These are phyloP conservation scores for Mustela lutreola DNA, from an alignment of 2,113 vertebrate species.

Conservation along the genomic window DNA sequence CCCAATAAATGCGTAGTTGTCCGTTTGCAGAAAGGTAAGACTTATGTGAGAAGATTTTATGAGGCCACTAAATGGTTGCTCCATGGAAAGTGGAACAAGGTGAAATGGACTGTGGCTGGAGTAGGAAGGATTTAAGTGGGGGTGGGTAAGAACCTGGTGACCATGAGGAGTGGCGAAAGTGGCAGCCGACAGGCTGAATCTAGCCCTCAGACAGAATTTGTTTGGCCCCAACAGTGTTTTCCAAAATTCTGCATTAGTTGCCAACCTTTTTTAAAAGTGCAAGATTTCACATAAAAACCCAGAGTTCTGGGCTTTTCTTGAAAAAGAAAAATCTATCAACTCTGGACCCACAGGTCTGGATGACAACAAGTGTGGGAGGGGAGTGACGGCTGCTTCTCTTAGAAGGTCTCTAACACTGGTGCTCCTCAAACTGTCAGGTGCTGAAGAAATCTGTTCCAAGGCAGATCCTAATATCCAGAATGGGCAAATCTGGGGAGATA, in stretches of 20 bases:
- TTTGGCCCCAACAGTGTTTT: slow-evolving; percentile 56
- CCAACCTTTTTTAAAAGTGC: slow-evolving; percentile 59
- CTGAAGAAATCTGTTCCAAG: not conserved
- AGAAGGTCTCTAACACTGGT: not conserved
- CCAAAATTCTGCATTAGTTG: slow-evolving; percentile 45
- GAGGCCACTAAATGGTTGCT: not conserved
- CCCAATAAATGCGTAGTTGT: not conserved
- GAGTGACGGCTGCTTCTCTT: not conserved
- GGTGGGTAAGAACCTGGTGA: slow-evolving; percentile 5
- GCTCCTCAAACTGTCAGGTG: not conserved
- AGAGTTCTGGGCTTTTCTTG: slow-evolving; percentile 28
- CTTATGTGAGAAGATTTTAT: not conserved
- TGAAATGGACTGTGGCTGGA: not conserved
- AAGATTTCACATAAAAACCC: slow-evolving; percentile 49
- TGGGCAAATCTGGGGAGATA: not conserved
- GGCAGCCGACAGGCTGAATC: slow-evolving; percentile 23
- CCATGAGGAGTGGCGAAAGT: not conserved
- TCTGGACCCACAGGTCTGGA: not conserved
- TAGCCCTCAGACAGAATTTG: slow-evolving; percentile 40
- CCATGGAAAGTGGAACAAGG: not conserved
- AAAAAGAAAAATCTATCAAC: slow-evolving; percentile 60
- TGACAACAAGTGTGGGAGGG: not conserved
- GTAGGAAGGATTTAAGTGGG: not conserved
- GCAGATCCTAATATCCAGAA: not conserved
- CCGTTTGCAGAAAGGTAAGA: not conserved